These are phyloP conservation scores for Heteromyza rotundicornis DNA, from an alignment of 2,888 invertebrate species.

Conservation along the genomic window DNA sequence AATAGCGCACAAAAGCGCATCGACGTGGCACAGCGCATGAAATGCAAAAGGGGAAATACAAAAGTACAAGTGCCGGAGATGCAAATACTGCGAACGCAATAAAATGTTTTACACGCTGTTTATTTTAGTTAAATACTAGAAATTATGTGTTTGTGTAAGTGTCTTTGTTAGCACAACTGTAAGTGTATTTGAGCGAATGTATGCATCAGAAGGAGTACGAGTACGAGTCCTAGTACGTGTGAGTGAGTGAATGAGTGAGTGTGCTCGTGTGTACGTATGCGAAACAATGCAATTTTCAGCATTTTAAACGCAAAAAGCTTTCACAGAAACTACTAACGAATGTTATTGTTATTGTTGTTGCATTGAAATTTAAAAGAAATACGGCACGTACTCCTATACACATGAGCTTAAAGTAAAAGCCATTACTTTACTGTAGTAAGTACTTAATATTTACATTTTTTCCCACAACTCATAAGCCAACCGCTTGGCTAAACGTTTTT, in stretches of 20 bases:
- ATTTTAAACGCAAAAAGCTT: conserved; percentile 25
- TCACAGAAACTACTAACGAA: not conserved
- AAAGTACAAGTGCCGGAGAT: conserved; percentile 50
- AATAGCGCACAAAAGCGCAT: conserved; percentile 2
- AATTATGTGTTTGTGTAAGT: conserved; percentile 46
- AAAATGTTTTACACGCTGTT: conserved; percentile 54
- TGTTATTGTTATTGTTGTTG: not conserved
- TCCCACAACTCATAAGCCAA: no score
- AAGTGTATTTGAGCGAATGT: not conserved
- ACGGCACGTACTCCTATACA: no score
- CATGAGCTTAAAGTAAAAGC: no score
- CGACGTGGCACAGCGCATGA: conserved; percentile 7
- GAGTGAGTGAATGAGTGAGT: conserved; percentile 8
- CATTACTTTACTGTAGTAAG: no score
- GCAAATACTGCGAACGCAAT: conserved; percentile 40
- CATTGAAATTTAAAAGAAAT: not conserved
- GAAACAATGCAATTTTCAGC: conserved; percentile 34
- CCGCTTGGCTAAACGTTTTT: no score
- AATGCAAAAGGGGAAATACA: conserved; percentile 30
- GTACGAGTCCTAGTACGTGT: conserved; percentile 1
- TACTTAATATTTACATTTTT: no score
- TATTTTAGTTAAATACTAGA: conserved; percentile 54
- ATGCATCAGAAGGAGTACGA: conserved; percentile 16
- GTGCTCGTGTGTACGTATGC: conserved; percentile 19
- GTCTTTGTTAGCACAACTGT: not conserved